phyloP scores from a whole-genome alignment of 2,797 vertebrate species.

The Petrocephalus sullivani region DNA sequence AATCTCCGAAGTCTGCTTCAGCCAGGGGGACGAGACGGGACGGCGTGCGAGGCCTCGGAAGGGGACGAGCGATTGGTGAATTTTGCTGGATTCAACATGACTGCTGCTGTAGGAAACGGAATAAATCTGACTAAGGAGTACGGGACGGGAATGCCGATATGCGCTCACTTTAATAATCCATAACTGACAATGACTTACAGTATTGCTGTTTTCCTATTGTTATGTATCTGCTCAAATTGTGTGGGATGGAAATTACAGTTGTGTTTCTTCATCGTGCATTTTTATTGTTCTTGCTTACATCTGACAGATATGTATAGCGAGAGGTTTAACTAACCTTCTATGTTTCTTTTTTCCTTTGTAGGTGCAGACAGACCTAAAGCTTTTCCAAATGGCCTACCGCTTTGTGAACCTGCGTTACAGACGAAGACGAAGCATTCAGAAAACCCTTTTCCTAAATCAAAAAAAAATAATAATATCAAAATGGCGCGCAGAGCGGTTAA shows the following conservation, averaged over 20 bases:
- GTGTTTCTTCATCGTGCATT: neutral
- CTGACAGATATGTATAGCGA: neutral
- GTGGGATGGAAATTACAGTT: neutral
- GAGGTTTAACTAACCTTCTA: neutral
- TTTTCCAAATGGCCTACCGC: neutral
- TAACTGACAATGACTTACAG: neutral
- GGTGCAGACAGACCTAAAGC: neutral
- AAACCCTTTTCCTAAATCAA: neutral
- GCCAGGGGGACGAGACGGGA: neutral
- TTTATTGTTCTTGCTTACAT: neutral
- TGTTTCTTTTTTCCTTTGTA: neutral
- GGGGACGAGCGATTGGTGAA: neutral
- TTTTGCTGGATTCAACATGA: neutral
- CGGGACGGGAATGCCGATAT: neutral
- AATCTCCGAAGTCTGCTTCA: conserved; percentile 8
- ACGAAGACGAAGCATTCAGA: neutral
- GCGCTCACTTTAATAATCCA: neutral
- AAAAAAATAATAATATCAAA: neutral
- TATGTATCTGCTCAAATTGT: neutral
- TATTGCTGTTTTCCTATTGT: neutral
- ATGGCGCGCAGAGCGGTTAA: neutral
- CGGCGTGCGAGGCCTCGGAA: neutral
- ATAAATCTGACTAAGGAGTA: neutral
- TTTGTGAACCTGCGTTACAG: neutral
- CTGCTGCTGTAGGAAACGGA: neutral